Evolutionary conservation across 2,888 invertebrate genomes (phyloP), one percentile per base, ranked within the genome.

Genomic region (Spodoptera picta): DNA sequence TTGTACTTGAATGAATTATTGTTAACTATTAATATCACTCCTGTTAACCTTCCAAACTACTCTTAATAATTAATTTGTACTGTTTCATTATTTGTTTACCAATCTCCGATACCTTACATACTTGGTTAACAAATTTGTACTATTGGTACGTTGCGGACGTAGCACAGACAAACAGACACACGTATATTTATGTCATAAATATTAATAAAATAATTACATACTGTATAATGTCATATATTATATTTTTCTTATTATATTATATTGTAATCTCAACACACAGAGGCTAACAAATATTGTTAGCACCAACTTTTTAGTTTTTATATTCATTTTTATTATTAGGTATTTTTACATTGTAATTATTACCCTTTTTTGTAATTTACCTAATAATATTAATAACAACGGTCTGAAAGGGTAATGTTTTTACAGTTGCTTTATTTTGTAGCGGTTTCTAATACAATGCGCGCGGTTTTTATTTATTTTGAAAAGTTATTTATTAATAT

Each of bases 61-160:
- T 79, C 92, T 93, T 93, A 94, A 88, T 82, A 91, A 69, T 87
- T 93, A 94, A 92, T 94, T 94, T 94, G 93, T 94, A 94, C 93
- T 94, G 92, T 85, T 79, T 83, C 66, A 75, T 84, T 83, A 84
- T 83, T 85, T 87, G 86, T 89, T 85, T 86, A 90, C 91, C 92
- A 88, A 87, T 69, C 92, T 75, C 90, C 92, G 91, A 84, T 92
- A 88, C 80, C 86, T 78, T 88, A 72, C 87, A 73, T 55, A 77
- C 85, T 82, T 85, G 90, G 89, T 87, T 86, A 84, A 87, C 87
- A 85, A 80, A 77, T 92, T 93, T 92, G 92, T 93, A 93, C 93
- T 93, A 87, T 88, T 86, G 80, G 65, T 65, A 65, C 55, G 51
- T 66, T 72, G 60, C 10, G 53, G 63, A 60, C 65, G 68, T 59